Percentiles rank a stretch among this genome's conserved stretches.
Evolutionary conservation across 2,797 vertebrate species (phyloP).

Genomic region (Parotocinclus haroldoi): DNA sequence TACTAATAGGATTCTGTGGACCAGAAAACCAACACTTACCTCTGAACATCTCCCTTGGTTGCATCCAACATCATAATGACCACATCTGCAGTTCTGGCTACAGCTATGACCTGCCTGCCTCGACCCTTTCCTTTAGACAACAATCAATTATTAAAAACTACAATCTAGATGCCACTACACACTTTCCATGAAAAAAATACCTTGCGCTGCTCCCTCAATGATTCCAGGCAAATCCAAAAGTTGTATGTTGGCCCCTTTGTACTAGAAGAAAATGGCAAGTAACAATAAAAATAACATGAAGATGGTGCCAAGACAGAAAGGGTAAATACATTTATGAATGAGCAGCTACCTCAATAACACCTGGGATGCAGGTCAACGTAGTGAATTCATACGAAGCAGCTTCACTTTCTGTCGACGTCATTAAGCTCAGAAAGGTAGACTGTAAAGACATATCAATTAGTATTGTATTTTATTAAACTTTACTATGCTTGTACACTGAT

Average conservation of each 20-base stretch:
- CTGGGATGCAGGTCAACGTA: conserved; percentile 95
- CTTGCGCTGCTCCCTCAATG: conserved; percentile 97
- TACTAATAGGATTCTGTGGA: not conserved
- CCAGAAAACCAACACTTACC: conserved; percentile 64
- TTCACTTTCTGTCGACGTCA: conserved; percentile 96
- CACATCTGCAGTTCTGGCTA: conserved; percentile 92
- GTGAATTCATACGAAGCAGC: conserved; percentile 96
- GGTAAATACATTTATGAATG: not conserved
- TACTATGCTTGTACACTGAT: too few relatives aligned
- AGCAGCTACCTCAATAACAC: conserved; percentile 86
- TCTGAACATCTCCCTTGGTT: conserved; percentile 96
- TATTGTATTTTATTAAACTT: not conserved
- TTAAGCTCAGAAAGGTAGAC: conserved; percentile 96
- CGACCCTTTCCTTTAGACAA: conserved; percentile 86
- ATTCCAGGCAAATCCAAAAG: conserved; percentile 97
- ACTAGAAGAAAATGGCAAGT: conserved; percentile 65
- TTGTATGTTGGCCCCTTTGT: conserved; percentile 98
- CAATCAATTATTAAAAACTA: not conserved
- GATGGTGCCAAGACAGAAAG: not conserved
- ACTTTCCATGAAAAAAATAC: conserved; percentile 55
- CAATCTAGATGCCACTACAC: not conserved
- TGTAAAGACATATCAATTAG: conserved; percentile 57
- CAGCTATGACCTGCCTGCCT: conserved; percentile 95
- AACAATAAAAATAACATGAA: not conserved
- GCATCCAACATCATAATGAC: conserved; percentile 99